Base-by-base conservation (phyloP, 1,140 invertebrate genomes). In the Pomacea maculata region DNA sequence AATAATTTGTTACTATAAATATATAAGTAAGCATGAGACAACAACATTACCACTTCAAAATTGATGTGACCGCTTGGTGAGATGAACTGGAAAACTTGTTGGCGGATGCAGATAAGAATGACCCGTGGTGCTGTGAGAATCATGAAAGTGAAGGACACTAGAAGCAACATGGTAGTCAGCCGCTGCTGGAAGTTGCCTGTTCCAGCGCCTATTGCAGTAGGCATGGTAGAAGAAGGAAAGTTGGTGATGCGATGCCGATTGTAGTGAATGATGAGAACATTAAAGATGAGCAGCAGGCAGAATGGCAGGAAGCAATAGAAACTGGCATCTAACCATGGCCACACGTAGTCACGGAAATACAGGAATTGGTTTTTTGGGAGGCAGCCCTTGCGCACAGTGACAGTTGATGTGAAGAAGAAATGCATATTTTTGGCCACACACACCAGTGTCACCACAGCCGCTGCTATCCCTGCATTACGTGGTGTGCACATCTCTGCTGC, bases 241-340 rank as follows among this genome's bases (percentile, higher is more conserved):
- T 1, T 57, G 52, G 61, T 14, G 6, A 34, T 68, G 4, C 86
- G 87, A 63, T 83, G 84, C 29, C 81, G 79, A 71, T 87, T 81
- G 71, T 83, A 83, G 14, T 80, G 70, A 21, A 89, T 85, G 68
- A 90, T 89, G n/a, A 89, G 79, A 29, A 85, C 77, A 77, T 90
- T 90, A 64, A 90, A 87, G 29, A 87, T 80, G 25, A 88, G 73
- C 14, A 90, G 78, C 12, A 88, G 68, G 7, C 83, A 70, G 63
- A 88, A 87, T 15, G 89, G 89, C 34, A 87, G 55, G 76, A 87
- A 89, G 19, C 86, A 88, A 72, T 90, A 90, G 19, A 89, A 71
- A 14, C 83, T 78, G 14, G 86, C 88, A 80, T 90, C 89, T n/a
- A 90, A 80, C 86, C 86, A 88, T 52, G 88, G 87, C 83, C 87